A percentile compares a stretch with the other conserved stretches of the same genome.
Conservation (phyloP, 2,797 vertebrate genomes). For the Phoxinus dragarum region DNA sequence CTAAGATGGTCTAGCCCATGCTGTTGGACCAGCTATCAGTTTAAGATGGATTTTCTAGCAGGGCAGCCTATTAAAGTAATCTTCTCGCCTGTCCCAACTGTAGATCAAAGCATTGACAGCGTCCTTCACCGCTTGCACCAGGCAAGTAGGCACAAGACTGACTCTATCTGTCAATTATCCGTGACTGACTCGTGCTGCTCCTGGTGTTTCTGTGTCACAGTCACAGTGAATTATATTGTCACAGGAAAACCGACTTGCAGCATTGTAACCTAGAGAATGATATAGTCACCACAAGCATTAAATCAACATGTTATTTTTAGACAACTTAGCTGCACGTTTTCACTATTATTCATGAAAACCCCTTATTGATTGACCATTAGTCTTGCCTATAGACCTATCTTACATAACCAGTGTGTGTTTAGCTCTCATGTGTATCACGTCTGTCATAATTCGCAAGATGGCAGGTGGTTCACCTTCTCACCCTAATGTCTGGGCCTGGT, state of each 20-base stretch:
- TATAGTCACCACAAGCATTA: constrained; percentile 35
- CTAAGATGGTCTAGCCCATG: background rate
- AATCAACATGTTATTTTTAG: background rate
- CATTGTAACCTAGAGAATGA: constrained; percentile 20
- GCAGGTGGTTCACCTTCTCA: constrained; percentile 25
- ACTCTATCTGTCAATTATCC: constrained; percentile 61
- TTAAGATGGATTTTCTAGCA: background rate
- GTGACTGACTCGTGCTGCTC: constrained; percentile 44
- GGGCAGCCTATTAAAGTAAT: background rate
- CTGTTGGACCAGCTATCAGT: background rate
- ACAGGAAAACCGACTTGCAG: background rate
- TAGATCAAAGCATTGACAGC: constrained; percentile 1
- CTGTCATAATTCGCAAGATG: constrained; percentile 21
- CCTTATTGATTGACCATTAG: background rate
- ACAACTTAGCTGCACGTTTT: background rate
- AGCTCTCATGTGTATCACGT: background rate
- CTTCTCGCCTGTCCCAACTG: background rate
- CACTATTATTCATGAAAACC: constrained; percentile 5
- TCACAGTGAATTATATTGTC: constrained; percentile 58
- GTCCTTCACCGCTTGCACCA: constrained; percentile 14
- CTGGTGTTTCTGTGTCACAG: constrained; percentile 60
- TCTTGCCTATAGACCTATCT: background rate
- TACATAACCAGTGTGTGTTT: background rate
- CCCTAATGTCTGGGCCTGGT: background rate
- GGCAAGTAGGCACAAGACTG: constrained; percentile 19